phyloP scores from a whole-genome alignment of 2,113 vertebrate species.

The Dasyornis broadbenti region DNA sequence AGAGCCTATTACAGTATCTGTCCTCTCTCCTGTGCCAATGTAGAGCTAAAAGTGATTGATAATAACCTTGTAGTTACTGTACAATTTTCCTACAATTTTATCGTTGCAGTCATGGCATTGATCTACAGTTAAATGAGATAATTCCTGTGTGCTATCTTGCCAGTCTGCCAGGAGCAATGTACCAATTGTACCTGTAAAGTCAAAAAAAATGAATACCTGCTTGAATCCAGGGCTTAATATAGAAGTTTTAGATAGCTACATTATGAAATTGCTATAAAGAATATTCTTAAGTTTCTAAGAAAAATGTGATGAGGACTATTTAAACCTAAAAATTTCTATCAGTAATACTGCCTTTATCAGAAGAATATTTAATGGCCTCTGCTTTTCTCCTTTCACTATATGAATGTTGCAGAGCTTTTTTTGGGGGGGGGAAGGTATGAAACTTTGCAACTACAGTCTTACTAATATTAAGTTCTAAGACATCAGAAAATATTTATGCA shows the following conservation, averaged over 20 bases:
- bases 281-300: constrained; percentile 35
- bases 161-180: constrained; percentile 14
- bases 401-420: not conserved
- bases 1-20: constrained; percentile 15
- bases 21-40: not conserved
- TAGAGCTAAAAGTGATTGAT: constrained; percentile 59
- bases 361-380: not conserved
- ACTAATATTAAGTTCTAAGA: not conserved
- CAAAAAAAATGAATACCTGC: constrained; percentile 33
- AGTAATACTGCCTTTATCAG: not conserved
- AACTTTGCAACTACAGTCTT: not conserved
- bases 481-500: not conserved
- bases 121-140: constrained; percentile 62
- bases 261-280: constrained; percentile 3
- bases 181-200: constrained; percentile 1
- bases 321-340: not conserved
- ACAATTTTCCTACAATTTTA: constrained; percentile 57
- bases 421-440: not conserved
- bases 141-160: constrained; percentile 31
- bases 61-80: constrained; percentile 42
- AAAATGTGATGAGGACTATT: not conserved
- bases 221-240: constrained; percentile 21
- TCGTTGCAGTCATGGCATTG: constrained; percentile 31
- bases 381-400: not conserved
- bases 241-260: constrained; percentile 21